Base-by-base conservation (phyloP, 1,140 invertebrate genomes). In the Manduca sexta region DNA sequence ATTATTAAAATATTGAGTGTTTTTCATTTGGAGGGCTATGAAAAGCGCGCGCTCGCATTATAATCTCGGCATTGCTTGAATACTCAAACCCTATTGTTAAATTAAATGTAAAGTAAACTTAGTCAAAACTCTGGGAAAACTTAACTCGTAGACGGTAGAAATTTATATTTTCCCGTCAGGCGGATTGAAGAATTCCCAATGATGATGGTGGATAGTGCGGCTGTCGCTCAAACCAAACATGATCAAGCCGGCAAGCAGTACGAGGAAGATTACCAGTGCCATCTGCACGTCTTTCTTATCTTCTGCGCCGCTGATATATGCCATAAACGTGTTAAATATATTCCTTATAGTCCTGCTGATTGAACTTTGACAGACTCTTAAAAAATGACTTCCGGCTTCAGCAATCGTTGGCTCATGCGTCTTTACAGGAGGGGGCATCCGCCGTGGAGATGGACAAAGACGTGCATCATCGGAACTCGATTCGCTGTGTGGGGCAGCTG, bases 101-200 rank as follows among this genome's bases (percentile, higher is more conserved):
- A 12, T 8, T 34, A 34, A 34, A 14, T 3, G 11, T 34, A 34
- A 26, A n/a, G n/a, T 26, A 5, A 26, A 26, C 21, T 26, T 26
- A 26, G 8, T 3, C 8, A 26, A 26, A 3, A 5, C 21, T 8
- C 21, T 8, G 8, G 21, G 0, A 26, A 26, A 0, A 5, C 4
- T 26, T n/a, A n/a, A n/a, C n/a, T 26, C 8, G 21, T 26, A 26
- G 21, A 26, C 21, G 21, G 8, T 26, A 8, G 21, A 26, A 12
- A 17, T n/a, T 74, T 56, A 60, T 86, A 88, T 52, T 64, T 88
- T 49, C 6, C 61, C 68, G 39, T 84, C 77, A 16, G 92, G 93
- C 14, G 93, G 93, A 86, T 93, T 94, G 60, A 93, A 94, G 70
- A 92, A 95, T 72, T 95, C 93, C 94, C 94, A 95, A 60, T 91